Percentiles rank a stretch among this genome's conserved stretches.
These are phyloP conservation scores for Hippocampus barbouri DNA, from an alignment of 2,113 vertebrate species.

Conservation along the genomic window DNA sequence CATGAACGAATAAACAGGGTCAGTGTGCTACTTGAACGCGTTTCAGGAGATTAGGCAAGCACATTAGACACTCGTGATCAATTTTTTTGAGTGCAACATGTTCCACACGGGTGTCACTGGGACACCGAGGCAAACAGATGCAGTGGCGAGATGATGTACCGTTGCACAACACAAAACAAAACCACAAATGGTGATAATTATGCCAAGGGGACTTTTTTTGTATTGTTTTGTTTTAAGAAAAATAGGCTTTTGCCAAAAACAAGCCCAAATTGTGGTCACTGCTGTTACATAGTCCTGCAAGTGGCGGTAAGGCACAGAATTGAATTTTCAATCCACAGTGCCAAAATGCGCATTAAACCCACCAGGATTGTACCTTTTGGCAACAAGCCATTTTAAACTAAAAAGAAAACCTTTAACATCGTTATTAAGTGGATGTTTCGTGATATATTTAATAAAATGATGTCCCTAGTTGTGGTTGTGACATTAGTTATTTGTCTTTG, in stretches of 20 bases:
- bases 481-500: no score
- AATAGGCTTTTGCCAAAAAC: background rate
- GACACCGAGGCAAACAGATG: slow-evolving; percentile 40
- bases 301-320: background rate
- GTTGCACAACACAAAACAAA: slow-evolving; percentile 23
- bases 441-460: no score
- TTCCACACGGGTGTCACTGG: slow-evolving; percentile 36
- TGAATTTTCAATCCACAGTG: background rate
- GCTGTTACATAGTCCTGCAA: background rate
- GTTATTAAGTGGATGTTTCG: no score
- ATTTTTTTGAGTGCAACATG: slow-evolving; percentile 18
- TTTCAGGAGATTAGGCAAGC: slow-evolving; percentile 20
- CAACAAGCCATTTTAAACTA: no score
- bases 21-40: slow-evolving; percentile 11
- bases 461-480: no score
- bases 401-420: no score
- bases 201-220: slow-evolving; percentile 8
- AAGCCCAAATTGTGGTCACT: background rate
- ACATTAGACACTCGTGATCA: slow-evolving; percentile 15
- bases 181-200: slow-evolving; percentile 12
- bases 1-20: slow-evolving; percentile 10
- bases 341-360: no score
- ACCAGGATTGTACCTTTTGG: no score
- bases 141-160: slow-evolving; percentile 24
- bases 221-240: background rate